Evolutionary conservation across 1,140 invertebrate genomes (phyloP), one percentile per base, ranked within the genome.

Genomic region (Drosophila chauvacae): DNA sequence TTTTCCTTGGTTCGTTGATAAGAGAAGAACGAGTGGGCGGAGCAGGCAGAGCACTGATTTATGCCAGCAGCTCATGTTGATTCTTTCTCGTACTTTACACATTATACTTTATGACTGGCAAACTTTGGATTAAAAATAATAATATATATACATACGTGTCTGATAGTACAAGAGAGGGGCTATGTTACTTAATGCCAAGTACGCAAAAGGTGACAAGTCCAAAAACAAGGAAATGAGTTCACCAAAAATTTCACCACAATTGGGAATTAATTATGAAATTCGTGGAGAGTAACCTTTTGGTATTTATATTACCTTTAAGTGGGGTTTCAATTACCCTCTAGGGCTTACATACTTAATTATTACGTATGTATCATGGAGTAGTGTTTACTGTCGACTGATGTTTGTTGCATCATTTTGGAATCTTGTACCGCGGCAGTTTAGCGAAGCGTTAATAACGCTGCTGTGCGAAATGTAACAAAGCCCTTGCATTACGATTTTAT

Each of bases 31-130:
- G 13, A 47, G 23, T 4, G 6, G 33, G 26, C 5, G 5, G 14
- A 42, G 41, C 7, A 18, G 20, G 7, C n/a, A 10, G n/a, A 18
- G 37, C 56, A 48, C 45, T 81, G 68, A 86, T 77, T 86, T 85
- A 85, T 77, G 72, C 59, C 73, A 55, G 33, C 66, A 50, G 66
- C 72, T 65, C 28, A 72, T 77, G 60, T 77, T 78, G 72, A 75
- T 78, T 74, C 35, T 66, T 70, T 73, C 60, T 45, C 39, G 23
- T 55, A 56, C 63, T 64, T 58, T 63, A 59, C 53, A 59, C 35
- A 63, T 58, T 64, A 44, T 18, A 42, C 56, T 62, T 61, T 44
- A 61, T 65, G 62, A 44, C 57, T 44, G 39, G 28, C 62, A 65
- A 44, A 61, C 57, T 62, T 44, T 33, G 62, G 39, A 65, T 62